phyloP scores from a whole-genome alignment of 1,140 invertebrate genomes.

The Drosophila parvula region DNA sequence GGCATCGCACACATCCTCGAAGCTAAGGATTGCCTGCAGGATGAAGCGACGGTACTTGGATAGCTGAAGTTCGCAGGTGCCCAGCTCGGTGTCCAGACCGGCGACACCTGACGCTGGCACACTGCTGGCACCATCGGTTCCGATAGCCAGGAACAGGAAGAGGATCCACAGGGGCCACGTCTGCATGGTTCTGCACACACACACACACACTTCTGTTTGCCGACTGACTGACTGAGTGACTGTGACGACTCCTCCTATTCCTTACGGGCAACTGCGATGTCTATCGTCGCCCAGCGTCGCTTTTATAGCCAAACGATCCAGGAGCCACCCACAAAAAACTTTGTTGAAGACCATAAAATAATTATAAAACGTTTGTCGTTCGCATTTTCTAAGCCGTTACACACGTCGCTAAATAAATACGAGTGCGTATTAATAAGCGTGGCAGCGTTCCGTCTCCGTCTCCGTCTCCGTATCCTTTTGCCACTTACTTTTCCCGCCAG shows the following conservation, averaged over 20 bases:
- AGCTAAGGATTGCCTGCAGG: constrained; percentile 76
- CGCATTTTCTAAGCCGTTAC: constrained; percentile 81
- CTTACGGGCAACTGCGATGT: constrained; percentile 61
- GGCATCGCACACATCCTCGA: constrained; percentile 80
- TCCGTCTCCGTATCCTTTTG: constrained; percentile 10
- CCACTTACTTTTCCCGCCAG: constrained; percentile 26
- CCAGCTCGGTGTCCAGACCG: constrained; percentile 48
- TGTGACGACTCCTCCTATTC: constrained; percentile 32
- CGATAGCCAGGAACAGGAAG: constrained; percentile 48
- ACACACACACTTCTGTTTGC: neutral
- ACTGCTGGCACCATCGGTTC: constrained; percentile 43
- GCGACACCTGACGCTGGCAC: constrained; percentile 11
- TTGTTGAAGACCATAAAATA: constrained; percentile 83
- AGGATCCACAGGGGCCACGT: constrained; percentile 50
- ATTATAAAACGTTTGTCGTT: constrained; percentile 83
- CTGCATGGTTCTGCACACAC: constrained; percentile 31
- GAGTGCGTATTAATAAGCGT: constrained; percentile 72
- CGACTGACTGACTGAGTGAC: neutral
- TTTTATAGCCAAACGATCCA: constrained; percentile 57
- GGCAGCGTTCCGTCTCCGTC: constrained; percentile 22
- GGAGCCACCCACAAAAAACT: constrained; percentile 47
- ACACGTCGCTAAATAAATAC: constrained; percentile 77
- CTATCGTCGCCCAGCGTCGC: constrained; percentile 21
- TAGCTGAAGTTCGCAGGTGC: constrained; percentile 71
- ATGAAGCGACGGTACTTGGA: constrained; percentile 77